Conservation (phyloP, 1,140 invertebrate genomes). For the Hormaphis cornu region DNA sequence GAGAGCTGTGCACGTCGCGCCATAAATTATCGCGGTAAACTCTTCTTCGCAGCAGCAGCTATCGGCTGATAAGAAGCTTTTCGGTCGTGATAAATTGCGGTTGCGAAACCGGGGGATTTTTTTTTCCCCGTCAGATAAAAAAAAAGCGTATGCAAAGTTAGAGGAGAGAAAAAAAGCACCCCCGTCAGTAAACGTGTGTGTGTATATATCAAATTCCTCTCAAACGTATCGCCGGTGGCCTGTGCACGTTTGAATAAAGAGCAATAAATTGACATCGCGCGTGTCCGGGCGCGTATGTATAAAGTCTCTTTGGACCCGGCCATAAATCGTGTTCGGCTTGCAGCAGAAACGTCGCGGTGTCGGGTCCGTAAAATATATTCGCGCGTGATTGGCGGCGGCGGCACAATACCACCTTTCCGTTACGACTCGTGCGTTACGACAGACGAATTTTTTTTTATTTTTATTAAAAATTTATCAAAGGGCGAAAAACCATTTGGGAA, state of each 20-base stretch:
- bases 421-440: neutral
- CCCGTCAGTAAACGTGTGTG: too few relatives aligned
- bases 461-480: neutral
- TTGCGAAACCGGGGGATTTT: slow-evolving; percentile 9
- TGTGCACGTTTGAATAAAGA: slow-evolving; percentile 27
- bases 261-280: slow-evolving; percentile 30
- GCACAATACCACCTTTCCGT: too few relatives aligned
- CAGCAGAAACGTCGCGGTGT: neutral
- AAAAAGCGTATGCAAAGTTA: neutral
- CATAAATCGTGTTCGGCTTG: slow-evolving; percentile 2
- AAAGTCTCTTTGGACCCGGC: slow-evolving; percentile 2
- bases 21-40: slow-evolving; percentile 28
- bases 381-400: too few relatives aligned
- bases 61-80: slow-evolving; percentile 28
- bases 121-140: slow-evolving; percentile 21
- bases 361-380: neutral
- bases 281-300: slow-evolving; percentile 9
- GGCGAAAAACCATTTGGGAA: slow-evolving; percentile 7
- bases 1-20: slow-evolving; percentile 2
- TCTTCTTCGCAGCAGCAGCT: neutral
- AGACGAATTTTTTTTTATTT: neutral
- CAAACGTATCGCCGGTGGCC: neutral
- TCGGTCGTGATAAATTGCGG: slow-evolving; percentile 31
- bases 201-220: too few relatives aligned
- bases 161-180: neutral